Evolutionary conservation across 2,797 vertebrate genomes (phyloP).

Genomic region (Ambastaia sidthimunki): DNA sequence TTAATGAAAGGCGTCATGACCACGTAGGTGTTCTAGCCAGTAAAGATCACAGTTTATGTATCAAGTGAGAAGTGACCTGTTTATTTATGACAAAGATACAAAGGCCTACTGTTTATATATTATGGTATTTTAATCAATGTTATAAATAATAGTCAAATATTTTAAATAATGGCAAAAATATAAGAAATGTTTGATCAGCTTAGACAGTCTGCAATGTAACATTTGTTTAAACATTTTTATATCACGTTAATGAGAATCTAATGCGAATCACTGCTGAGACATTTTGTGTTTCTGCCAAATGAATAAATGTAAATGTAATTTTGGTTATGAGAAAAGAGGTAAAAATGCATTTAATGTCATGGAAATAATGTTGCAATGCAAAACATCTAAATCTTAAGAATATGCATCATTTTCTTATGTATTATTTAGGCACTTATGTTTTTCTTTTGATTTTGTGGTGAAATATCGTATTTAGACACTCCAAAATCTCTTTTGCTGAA

Average conservation of each 20-base stretch:
- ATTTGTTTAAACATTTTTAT: background rate
- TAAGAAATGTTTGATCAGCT: background rate
- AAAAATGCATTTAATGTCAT: too few species aligned
- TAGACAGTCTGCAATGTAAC: background rate
- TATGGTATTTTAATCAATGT: background rate
- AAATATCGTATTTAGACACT: too few species aligned
- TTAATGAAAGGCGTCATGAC: background rate
- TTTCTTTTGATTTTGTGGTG: too few species aligned
- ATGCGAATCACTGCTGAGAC: background rate
- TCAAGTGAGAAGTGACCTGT: background rate
- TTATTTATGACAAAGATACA: background rate
- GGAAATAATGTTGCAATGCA: too few species aligned
- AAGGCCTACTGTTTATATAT: background rate
- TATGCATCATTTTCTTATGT: background rate
- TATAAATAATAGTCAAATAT: background rate
- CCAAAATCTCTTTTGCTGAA: too few species aligned
- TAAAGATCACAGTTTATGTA: background rate
- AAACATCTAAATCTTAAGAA: background rate
- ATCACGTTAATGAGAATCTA: background rate
- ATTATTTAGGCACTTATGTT: too few species aligned
- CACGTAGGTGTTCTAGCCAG: conserved; percentile 1
- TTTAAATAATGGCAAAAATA: background rate
- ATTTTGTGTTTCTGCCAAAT: too few species aligned
- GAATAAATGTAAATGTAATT: too few species aligned
- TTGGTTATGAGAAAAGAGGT: too few species aligned